A percentile compares a stretch with the other conserved stretches of the same genome.
Conservation (phyloP, 2,797 vertebrate species). For the Labeo calbasu region DNA sequence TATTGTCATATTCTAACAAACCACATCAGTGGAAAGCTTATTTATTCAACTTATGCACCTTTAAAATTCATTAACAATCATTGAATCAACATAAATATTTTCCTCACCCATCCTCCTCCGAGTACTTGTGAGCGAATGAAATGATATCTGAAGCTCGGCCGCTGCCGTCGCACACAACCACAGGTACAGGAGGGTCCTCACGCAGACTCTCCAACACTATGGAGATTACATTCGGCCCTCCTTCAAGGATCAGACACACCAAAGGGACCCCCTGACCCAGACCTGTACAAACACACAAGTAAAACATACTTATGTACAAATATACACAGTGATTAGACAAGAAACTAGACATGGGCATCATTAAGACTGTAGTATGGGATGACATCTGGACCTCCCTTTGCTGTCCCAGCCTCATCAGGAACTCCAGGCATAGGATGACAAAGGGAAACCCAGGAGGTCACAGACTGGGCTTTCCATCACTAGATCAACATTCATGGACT, state of each 20-base stretch:
- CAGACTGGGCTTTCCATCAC: conserved; percentile 60
- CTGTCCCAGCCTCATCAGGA: conserved; percentile 92
- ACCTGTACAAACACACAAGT: conserved; percentile 73
- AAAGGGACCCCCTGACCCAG: conserved; percentile 96
- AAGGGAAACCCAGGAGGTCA: conserved; percentile 98
- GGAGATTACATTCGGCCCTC: conserved; percentile 94
- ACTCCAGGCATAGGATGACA: conserved; percentile 99
- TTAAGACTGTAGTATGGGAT: conserved; percentile 67
- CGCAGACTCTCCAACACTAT: conserved; percentile 91
- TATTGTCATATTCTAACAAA: no score
- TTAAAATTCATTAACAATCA: neutral
- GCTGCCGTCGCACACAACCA: conserved; percentile 95
- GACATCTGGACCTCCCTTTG: conserved; percentile 97
- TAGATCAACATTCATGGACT: conserved; percentile 23
- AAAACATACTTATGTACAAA: conserved; percentile 3
- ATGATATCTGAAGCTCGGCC: conserved; percentile 93
- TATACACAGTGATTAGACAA: neutral
- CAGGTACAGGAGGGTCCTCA: conserved; percentile 92
- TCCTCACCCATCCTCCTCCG: conserved; percentile 92
- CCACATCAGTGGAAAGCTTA: no score
- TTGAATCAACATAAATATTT: neutral
- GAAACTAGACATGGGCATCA: neutral
- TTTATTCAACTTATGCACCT: neutral
- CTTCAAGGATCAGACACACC: conserved; percentile 94
- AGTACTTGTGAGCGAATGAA: conserved; percentile 95